Evolutionary conservation across 2,888 invertebrate genomes (phyloP).

Genomic region (Halictus ligatus): DNA sequence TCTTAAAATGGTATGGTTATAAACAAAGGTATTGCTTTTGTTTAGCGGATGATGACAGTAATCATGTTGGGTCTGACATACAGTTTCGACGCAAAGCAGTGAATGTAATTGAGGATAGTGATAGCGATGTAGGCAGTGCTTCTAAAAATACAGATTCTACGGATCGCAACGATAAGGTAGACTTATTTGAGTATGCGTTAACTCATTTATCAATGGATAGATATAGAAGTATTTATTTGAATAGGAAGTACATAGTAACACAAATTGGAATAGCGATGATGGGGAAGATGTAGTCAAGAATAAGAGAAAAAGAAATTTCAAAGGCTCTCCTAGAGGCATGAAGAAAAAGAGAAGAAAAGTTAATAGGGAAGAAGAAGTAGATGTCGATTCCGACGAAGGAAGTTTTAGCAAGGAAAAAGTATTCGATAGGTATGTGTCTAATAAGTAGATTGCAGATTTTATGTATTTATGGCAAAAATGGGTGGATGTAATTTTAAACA

Average conservation of each 20-base stretch:
- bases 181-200: not conserved
- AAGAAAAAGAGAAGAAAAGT: constrained; percentile 85
- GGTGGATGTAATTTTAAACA: not conserved
- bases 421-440: constrained; percentile 87
- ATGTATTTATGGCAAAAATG: not conserved
- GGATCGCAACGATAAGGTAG: constrained; percentile 75
- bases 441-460: not conserved
- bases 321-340: constrained; percentile 59
- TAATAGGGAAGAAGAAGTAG: constrained; percentile 87
- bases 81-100: constrained; percentile 76
- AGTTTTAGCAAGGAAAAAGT: constrained; percentile 87
- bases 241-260: constrained; percentile 72
- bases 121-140: constrained; percentile 77
- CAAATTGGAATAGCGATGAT: constrained; percentile 79
- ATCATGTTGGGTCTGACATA: constrained; percentile 73
- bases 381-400: constrained; percentile 86
- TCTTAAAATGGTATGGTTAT: not conserved
- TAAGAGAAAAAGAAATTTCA: constrained; percentile 66
- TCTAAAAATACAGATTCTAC: constrained; percentile 66
- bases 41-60: constrained; percentile 82
- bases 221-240: constrained; percentile 75
- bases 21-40: constrained; percentile 20
- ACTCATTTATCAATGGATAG: not conserved
- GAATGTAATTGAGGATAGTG: constrained; percentile 82
- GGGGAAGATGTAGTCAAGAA: constrained; percentile 65